Percentiles rank a stretch among this genome's conserved stretches.
These are phyloP conservation scores for Aspiorhynchus laticeps DNA, from an alignment of 2,113 vertebrate species.

Conservation along the genomic window DNA sequence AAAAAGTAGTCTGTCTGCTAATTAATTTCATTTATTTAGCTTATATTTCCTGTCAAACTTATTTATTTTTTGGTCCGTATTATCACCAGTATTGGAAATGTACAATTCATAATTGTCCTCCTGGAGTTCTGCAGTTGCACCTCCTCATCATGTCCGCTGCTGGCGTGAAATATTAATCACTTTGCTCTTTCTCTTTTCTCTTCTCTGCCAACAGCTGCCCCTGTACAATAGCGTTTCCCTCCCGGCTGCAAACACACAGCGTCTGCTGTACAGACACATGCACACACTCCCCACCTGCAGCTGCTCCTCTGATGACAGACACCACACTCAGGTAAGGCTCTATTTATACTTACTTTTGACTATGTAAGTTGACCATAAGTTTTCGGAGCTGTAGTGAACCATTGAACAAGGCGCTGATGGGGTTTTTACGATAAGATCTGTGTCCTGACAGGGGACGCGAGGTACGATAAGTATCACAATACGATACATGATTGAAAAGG, in stretches of 20 bases:
- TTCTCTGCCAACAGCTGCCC: slow-evolving; percentile 67
- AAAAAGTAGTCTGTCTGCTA: not conserved
- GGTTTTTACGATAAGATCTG: not conserved
- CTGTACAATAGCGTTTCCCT: slow-evolving; percentile 50
- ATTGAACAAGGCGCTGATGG: not conserved
- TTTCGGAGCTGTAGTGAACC: not conserved
- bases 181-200: slow-evolving; percentile 45
- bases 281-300: slow-evolving; percentile 62
- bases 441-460: not conserved
- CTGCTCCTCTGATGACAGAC: slow-evolving; percentile 48
- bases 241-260: slow-evolving; percentile 40
- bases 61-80: not conserved
- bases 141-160: not conserved
- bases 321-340: slow-evolving; percentile 35
- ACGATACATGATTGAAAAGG: not conserved
- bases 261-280: not conserved
- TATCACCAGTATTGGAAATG: not conserved
- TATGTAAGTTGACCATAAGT: not conserved
- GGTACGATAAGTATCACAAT: not conserved
- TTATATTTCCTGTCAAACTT: not conserved
- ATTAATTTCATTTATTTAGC: not conserved
- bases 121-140: not conserved
- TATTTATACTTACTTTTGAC: not conserved
- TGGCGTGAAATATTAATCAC: slow-evolving; percentile 77
- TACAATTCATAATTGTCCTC: not conserved